These are phyloP conservation scores for Pseudoips prasinana DNA, from an alignment of 2,888 invertebrate species.

Conservation along the genomic window DNA sequence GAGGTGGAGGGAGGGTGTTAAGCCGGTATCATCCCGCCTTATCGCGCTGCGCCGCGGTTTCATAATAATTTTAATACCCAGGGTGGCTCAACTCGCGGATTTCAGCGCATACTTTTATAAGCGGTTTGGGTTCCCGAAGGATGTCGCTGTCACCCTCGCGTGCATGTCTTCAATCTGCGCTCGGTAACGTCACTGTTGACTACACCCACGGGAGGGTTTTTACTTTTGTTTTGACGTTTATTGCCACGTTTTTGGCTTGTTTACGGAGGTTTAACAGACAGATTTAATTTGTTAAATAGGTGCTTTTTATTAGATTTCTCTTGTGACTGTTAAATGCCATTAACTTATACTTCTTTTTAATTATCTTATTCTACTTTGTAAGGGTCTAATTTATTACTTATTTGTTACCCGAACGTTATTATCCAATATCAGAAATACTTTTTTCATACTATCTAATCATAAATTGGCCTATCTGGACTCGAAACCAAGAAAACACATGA, in stretches of 20 bases:
- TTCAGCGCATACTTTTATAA: conserved; percentile 65
- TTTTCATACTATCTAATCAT: too few relatives aligned
- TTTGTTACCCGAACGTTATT: too few relatives aligned
- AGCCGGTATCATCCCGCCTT: conserved; percentile 72
- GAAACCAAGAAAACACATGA: too few relatives aligned
- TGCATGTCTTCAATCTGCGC: conserved; percentile 57
- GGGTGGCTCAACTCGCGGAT: conserved; percentile 47
- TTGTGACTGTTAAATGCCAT: conserved; percentile 13
- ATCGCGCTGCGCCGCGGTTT: conserved; percentile 65
- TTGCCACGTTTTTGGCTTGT: conserved; percentile 38
- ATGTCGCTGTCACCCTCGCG: conserved; percentile 63
- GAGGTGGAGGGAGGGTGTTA: conserved; percentile 52
- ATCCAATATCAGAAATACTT: too few relatives aligned
- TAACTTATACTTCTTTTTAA: too few relatives aligned
- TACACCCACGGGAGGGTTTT: conserved; percentile 59
- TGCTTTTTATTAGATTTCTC: conserved; percentile 29
- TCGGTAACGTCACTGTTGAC: conserved; percentile 49
- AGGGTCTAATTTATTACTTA: too few relatives aligned
- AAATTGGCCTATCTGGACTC: too few relatives aligned
- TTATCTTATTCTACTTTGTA: too few relatives aligned
- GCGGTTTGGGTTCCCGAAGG: conserved; percentile 56
- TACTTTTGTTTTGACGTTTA: conserved; percentile 55
- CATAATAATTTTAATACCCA: conserved; percentile 79
- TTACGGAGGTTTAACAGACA: conserved; percentile 28
- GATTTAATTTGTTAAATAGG: conserved; percentile 35